Evolutionary conservation across 2,113 vertebrate genomes (phyloP).

Genomic region (Mirounga angustirostris): DNA sequence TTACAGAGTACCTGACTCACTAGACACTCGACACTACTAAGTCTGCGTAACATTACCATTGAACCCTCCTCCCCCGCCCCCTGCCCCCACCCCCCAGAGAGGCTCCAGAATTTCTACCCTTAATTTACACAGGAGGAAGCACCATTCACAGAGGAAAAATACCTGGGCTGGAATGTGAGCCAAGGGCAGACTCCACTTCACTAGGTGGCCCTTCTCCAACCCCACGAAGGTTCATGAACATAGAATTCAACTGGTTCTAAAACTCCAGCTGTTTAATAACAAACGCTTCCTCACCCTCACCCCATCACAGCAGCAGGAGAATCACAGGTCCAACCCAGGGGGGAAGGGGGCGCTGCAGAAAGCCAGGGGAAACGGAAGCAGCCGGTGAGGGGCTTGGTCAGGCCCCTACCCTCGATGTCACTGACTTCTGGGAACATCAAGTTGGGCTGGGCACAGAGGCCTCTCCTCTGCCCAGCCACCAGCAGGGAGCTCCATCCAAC

Average conservation of each 20-base stretch:
- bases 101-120: not conserved
- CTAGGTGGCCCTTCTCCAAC: not conserved
- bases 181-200: not conserved
- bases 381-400: not conserved
- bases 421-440: not conserved
- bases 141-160: not conserved
- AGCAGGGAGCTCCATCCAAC: not conserved
- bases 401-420: not conserved
- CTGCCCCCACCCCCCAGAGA: not conserved
- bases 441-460: not conserved
- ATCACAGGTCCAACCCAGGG: not conserved
- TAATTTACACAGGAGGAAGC: not conserved
- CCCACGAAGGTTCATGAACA: not conserved
- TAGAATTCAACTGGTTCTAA: not conserved
- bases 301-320: not conserved
- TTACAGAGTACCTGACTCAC: not conserved
- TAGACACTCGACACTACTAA: not conserved
- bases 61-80: not conserved
- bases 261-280: slow-evolving; percentile 72
- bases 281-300: not conserved
- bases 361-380: not conserved
- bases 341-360: not conserved
- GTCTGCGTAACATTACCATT: not conserved
- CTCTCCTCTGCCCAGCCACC: not conserved
- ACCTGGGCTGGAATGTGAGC: not conserved